Percentiles rank a stretch among this genome's conserved stretches.
Evolutionary conservation across 2,888 invertebrate species (phyloP).

Genomic region (Ornithoptera priamus): DNA sequence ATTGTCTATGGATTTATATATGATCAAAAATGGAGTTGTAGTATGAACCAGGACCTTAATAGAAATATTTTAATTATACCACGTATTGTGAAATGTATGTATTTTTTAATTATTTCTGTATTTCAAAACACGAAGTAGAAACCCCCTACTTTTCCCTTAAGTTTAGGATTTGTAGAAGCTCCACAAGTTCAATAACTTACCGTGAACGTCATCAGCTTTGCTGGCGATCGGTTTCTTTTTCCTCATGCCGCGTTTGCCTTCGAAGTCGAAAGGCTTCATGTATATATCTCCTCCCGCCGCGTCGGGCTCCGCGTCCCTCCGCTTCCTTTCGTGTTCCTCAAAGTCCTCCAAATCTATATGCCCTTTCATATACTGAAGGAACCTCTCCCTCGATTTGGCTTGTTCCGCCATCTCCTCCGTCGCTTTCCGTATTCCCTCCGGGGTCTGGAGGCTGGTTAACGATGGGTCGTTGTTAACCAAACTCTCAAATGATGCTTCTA

Average conservation of each 20-base stretch:
- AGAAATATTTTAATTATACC: too few species aligned
- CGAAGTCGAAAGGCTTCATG: constrained; percentile 81
- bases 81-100: too few species aligned
- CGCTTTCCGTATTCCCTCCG: constrained; percentile 56
- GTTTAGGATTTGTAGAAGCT: too few species aligned
- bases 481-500: constrained; percentile 72
- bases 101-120: too few species aligned
- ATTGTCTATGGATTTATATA: too few species aligned
- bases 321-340: constrained; percentile 59
- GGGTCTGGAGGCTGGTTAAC: constrained; percentile 48
- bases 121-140: too few species aligned
- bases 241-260: constrained; percentile 68
- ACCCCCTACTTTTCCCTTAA: too few species aligned
- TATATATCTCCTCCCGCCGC: constrained; percentile 70
- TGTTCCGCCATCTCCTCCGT: constrained; percentile 58
- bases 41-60: too few species aligned
- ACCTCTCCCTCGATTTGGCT: constrained; percentile 56
- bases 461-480: constrained; percentile 61
- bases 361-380: constrained; percentile 65
- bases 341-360: constrained; percentile 55
- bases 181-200: constrained; percentile 43
- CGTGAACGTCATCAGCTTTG: constrained; percentile 64
- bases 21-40: too few species aligned
- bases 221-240: constrained; percentile 62
- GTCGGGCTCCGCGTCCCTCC: constrained; percentile 64